These are phyloP conservation scores for Philotrypesis tridentata DNA, from an alignment of 1,140 invertebrate species.

Conservation along the genomic window DNA sequence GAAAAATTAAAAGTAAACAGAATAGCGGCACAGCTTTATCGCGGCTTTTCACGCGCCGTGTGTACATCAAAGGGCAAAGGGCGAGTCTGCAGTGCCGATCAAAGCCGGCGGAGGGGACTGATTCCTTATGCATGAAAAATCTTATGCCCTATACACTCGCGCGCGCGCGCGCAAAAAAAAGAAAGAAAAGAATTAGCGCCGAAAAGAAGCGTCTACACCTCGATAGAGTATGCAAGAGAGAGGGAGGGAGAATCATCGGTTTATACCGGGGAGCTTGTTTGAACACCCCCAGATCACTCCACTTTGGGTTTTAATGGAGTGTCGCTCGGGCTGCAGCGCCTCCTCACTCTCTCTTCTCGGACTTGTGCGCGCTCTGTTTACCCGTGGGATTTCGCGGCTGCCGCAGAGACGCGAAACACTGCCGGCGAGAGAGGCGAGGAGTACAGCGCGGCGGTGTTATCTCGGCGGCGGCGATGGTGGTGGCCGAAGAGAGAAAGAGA, in stretches of 20 bases:
- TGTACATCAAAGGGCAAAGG: not conserved
- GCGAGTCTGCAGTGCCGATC: not conserved
- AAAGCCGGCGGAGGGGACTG: not conserved
- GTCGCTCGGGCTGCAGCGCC: not conserved
- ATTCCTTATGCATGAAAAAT: not conserved
- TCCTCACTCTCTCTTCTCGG: constrained; percentile 15
- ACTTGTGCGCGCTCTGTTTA: constrained; percentile 28
- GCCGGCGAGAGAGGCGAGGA: not conserved
- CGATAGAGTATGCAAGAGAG: not conserved
- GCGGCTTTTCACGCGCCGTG: not conserved
- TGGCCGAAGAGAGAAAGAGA: not conserved
- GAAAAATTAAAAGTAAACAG: not conserved
- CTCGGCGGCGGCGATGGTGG: not conserved
- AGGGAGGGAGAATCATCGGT: not conserved
- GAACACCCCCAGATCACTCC: constrained; percentile 2
- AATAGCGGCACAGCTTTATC: not conserved
- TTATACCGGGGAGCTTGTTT: constrained; percentile 8
- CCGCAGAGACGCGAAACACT: not conserved
- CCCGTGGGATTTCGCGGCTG: constrained; percentile 18
- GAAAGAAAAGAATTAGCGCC: not conserved
- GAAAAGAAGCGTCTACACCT: too few relatives aligned
- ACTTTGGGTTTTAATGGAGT: constrained; percentile 43
- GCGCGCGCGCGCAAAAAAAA: too few relatives aligned
- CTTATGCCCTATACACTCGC: not conserved
- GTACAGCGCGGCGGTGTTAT: not conserved